Base-by-base conservation (phyloP, 2,113 vertebrate species). In the Ophiodon elongatus region DNA sequence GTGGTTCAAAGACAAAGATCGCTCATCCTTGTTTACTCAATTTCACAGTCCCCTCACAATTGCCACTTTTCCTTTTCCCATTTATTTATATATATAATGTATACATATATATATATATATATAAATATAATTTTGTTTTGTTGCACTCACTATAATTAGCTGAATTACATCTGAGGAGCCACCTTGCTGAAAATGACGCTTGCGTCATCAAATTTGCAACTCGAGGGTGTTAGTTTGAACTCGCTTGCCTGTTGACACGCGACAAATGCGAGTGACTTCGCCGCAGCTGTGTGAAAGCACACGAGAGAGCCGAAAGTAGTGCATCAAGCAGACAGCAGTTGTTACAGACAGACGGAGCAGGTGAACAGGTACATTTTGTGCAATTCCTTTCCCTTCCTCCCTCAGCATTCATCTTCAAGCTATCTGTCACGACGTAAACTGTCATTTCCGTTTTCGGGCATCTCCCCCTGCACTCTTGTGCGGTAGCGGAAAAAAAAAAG, bases 281-380 rank as follows among this genome's bases (percentile, higher is more conserved):
- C 56, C 10, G 19, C 66, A 73, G 80, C 37, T 64, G 63, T 45
- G 56, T 77, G 76, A 75, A 80, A 66, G 54, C 63, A 63, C 57
- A 70, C 1, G 1, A 69, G 73, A 54, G 10, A 70, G 50, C 65
- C 31, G 5, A 37, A 60, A 65, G 59, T 37, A 27, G 35, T 57
- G n/a, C 25, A 45, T 73, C 62, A 54, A 25, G 37, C 29, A 23
- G 73, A 69, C 0, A n/a, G 39, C 67, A 1, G 57, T 5, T 56
- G 52, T 72, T 67, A 33, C 71, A 82, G 57, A 54, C 52, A 77
- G 43, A 47, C 3, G 15, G 37, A 72, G 52, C 62, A 62, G 66
- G 41, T n/a, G 35, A 83, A 50, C 4, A 35, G 39, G 50, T 62
- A 72, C 41, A 67, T 73, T 35, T 65, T 80, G 57, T 59, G 41